These are phyloP conservation scores for Cerastoderma edule DNA, from an alignment of 2,888 invertebrate species.

Conservation along the genomic window DNA sequence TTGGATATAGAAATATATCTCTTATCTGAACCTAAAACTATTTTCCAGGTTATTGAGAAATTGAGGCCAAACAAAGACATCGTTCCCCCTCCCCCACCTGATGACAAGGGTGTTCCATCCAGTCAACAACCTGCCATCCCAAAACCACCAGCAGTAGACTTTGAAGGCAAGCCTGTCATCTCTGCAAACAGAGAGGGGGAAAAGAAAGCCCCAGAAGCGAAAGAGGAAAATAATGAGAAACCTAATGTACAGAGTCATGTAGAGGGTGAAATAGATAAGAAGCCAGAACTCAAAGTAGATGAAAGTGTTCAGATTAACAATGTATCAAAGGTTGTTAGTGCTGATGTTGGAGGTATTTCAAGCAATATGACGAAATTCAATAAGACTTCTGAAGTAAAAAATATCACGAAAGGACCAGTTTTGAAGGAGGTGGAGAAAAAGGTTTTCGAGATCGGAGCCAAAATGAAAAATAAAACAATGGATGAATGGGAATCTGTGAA, in stretches of 20 bases:
- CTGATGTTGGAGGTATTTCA: neutral
- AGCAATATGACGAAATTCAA: slow-evolving; percentile 20
- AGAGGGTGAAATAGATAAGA: neutral
- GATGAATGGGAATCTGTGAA: slow-evolving; percentile 70
- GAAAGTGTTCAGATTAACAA: neutral
- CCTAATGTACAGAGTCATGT: neutral
- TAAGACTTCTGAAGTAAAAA: slow-evolving; percentile 6
- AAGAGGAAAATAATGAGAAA: slow-evolving; percentile 7
- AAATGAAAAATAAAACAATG: slow-evolving; percentile 70
- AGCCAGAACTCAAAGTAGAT: neutral
- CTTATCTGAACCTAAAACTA: neutral
- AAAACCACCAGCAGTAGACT: slow-evolving; percentile 27
- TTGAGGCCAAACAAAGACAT: neutral
- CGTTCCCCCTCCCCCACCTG: slow-evolving; percentile 13
- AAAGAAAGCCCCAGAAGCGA: neutral
- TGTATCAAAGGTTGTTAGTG: slow-evolving; percentile 24
- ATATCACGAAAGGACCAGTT: slow-evolving; percentile 43
- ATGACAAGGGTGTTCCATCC: neutral
- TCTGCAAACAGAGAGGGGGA: neutral
- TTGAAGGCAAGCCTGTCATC: neutral
- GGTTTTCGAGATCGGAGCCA: slow-evolving; percentile 65
- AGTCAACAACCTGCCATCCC: slow-evolving; percentile 33
- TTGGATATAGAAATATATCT: too few species aligned
- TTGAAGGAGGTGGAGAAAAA: slow-evolving; percentile 58
- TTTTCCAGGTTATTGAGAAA: slow-evolving; percentile 10